Evolutionary conservation across 1,140 invertebrate genomes (phyloP).

Genomic region (Ooceraea biroi): DNA sequence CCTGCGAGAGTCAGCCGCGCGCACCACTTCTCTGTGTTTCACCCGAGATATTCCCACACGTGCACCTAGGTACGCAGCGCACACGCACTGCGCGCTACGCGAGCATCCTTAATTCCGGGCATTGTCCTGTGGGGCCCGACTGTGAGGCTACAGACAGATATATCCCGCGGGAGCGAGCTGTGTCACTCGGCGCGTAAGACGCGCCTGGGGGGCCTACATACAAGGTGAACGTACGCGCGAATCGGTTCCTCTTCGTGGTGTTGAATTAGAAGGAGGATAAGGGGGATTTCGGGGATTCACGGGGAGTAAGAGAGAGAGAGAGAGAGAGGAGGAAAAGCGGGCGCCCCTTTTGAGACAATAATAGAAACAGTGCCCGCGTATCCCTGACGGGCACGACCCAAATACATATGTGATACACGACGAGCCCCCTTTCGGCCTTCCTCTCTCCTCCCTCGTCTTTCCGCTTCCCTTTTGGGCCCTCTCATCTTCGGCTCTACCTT

Average conservation of each 20-base stretch:
- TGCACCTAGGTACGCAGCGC: background rate
- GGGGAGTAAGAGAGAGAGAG: slow-evolving; percentile 52
- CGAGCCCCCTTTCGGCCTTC: slow-evolving; percentile 68
- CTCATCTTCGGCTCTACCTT: slow-evolving; percentile 54
- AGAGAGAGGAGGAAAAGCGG: slow-evolving; percentile 54
- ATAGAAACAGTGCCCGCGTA: slow-evolving; percentile 82
- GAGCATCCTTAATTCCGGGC: slow-evolving; percentile 76
- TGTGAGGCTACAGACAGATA: slow-evolving; percentile 65
- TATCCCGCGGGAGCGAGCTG: slow-evolving; percentile 30
- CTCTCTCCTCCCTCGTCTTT: slow-evolving; percentile 23
- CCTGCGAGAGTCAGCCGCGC: slow-evolving; percentile 42
- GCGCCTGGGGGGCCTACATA: background rate
- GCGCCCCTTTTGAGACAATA: slow-evolving; percentile 82
- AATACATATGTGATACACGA: slow-evolving; percentile 82
- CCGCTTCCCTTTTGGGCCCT: background rate
- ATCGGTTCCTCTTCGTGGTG: slow-evolving; percentile 51
- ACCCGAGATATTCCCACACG: slow-evolving; percentile 74
- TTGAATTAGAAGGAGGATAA: slow-evolving; percentile 31
- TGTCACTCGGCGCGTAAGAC: slow-evolving; percentile 64
- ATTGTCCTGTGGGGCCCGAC: slow-evolving; percentile 71
- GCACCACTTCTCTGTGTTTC: slow-evolving; percentile 59
- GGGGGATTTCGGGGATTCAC: background rate
- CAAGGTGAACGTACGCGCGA: slow-evolving; percentile 50
- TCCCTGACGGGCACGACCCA: slow-evolving; percentile 70
- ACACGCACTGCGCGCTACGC: background rate